phyloP scores from a whole-genome alignment of 2,113 vertebrate species.

The Alosa alosa region DNA sequence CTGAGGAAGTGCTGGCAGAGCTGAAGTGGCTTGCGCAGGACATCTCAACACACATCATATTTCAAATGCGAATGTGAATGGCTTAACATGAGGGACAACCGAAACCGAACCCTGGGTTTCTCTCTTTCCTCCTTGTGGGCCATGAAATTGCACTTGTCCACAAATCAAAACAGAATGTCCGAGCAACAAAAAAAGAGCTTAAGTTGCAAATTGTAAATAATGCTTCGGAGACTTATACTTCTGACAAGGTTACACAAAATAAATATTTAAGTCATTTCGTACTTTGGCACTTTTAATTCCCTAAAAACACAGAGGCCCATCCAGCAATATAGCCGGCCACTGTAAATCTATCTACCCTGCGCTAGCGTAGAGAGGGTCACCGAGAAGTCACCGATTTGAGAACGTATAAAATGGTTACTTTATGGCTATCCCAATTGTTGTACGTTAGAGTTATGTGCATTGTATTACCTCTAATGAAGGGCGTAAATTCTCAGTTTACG shows the following conservation, averaged over 20 bases:
- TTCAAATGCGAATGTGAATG: slow-evolving; percentile 44
- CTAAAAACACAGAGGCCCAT: slow-evolving; percentile 67
- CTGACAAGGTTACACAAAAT: slow-evolving; percentile 65
- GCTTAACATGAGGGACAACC: slow-evolving; percentile 54
- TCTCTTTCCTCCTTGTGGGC: slow-evolving; percentile 51
- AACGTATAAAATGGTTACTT: slow-evolving; percentile 76
- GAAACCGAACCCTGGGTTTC: slow-evolving; percentile 59
- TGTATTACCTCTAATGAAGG: slow-evolving; percentile 81
- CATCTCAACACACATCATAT: slow-evolving; percentile 56
- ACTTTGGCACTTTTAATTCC: slow-evolving; percentile 78
- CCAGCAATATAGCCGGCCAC: slow-evolving; percentile 57
- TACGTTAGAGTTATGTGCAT: slow-evolving; percentile 78
- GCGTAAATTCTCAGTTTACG: slow-evolving; percentile 78
- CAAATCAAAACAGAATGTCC: slow-evolving; percentile 64
- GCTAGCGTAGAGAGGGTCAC: slow-evolving; percentile 69
- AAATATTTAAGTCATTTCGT: slow-evolving; percentile 72
- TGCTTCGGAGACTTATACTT: slow-evolving; percentile 72
- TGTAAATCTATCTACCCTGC: slow-evolving; percentile 73
- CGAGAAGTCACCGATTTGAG: slow-evolving; percentile 74
- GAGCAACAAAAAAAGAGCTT: slow-evolving; percentile 50
- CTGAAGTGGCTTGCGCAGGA: slow-evolving; percentile 14
- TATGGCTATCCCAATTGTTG: slow-evolving; percentile 80
- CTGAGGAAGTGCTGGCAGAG: background rate
- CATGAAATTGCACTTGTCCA: slow-evolving; percentile 64
- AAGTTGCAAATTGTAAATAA: slow-evolving; percentile 71